phyloP scores from a whole-genome alignment of 2,113 vertebrate species.

The Ardeotis arabs region DNA sequence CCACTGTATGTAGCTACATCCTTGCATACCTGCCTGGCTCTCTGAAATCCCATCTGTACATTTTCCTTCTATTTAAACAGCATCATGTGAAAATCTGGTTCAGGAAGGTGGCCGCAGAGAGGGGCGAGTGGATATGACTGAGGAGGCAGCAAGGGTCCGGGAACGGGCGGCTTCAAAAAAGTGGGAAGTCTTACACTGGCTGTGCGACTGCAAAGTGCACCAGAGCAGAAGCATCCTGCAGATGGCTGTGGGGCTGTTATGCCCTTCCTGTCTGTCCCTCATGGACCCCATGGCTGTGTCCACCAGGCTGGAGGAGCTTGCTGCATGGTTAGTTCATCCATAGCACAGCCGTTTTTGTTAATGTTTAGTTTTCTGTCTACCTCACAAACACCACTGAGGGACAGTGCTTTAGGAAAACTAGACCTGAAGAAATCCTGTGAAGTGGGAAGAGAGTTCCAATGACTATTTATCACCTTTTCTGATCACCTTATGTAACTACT shows the following conservation, averaged over 20 bases:
- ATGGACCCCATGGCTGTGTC: rapidly evolving
- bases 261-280: rapidly evolving
- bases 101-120: neutral
- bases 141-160: neutral
- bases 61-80: neutral
- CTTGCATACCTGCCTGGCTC: neutral
- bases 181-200: neutral
- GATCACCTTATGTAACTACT: neutral
- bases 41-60: neutral
- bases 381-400: neutral
- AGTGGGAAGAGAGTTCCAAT: neutral
- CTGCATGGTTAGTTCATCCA: rapidly evolving
- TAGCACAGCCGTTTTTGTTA: neutral
- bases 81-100: neutral
- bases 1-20: neutral
- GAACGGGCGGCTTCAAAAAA: neutral
- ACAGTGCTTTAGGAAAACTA: neutral
- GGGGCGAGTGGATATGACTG: neutral
- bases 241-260: rapidly evolving
- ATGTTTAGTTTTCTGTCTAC: neutral
- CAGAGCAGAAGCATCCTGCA: neutral
- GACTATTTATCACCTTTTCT: neutral
- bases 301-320: too few species aligned
- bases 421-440: neutral
- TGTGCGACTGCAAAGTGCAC: rapidly evolving